Evolutionary conservation across 2,888 invertebrate genomes (phyloP).

Genomic region (Zootermopsis nevadensis): DNA sequence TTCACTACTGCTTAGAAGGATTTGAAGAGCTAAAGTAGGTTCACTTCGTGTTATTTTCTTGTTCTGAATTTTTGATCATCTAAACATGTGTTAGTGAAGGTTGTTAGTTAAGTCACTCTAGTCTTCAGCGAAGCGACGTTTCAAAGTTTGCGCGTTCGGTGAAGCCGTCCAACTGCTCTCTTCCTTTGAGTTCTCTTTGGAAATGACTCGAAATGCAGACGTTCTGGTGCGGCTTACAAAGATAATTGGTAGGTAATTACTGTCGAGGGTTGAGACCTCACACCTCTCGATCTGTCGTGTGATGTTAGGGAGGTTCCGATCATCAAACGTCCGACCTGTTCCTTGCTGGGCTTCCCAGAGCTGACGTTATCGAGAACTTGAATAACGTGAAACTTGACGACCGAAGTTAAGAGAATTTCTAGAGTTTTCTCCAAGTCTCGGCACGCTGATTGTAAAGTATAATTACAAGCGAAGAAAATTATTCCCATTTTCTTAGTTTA

Average conservation of each 20-base stretch:
- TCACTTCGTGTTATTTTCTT: too few species aligned
- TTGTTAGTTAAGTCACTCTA: too few species aligned
- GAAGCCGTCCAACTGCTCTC: slow-evolving; percentile 7
- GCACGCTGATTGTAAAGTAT: neutral
- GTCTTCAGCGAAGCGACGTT: too few species aligned
- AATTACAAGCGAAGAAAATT: too few species aligned
- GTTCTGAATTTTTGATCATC: too few species aligned
- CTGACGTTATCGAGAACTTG: neutral
- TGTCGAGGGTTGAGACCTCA: neutral
- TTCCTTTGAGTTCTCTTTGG: slow-evolving; percentile 12
- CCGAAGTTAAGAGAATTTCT: neutral
- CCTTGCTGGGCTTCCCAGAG: neutral
- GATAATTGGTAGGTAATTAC: slow-evolving; percentile 28
- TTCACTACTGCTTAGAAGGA: too few species aligned
- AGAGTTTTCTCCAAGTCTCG: neutral
- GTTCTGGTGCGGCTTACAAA: neutral
- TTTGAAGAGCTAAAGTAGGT: too few species aligned
- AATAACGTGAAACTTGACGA: neutral
- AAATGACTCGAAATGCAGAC: neutral
- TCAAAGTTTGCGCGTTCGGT: neutral
- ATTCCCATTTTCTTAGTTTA: too few species aligned
- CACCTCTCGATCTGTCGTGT: neutral
- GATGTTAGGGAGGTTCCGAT: neutral
- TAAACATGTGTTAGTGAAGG: too few species aligned
- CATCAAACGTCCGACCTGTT: neutral